Conservation (phyloP, 2,113 vertebrate genomes). For the Rynchops niger region DNA sequence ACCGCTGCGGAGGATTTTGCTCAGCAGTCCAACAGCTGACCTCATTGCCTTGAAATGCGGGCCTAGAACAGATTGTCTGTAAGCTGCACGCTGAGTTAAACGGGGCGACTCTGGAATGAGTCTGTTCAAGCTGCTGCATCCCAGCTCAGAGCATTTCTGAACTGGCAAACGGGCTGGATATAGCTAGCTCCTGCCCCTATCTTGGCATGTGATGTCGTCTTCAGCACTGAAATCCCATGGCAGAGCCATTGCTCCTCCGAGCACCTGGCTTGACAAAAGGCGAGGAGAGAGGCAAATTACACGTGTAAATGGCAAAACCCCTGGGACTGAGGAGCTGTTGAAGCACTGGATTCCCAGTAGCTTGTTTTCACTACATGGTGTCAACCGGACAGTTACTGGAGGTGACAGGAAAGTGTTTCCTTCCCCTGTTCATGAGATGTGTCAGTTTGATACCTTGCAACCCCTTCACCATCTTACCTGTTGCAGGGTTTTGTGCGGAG, state of each 20-base stretch:
- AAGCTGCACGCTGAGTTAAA: background rate
- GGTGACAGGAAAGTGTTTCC: background rate
- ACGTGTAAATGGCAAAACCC: background rate
- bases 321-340: background rate
- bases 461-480: background rate
- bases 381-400: background rate
- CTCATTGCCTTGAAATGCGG: slow-evolving; percentile 35
- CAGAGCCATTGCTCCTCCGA: background rate
- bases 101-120: background rate
- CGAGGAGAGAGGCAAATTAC: background rate
- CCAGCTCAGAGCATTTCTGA: background rate
- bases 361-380: background rate
- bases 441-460: background rate
- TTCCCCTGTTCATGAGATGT: background rate
- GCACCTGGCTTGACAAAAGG: background rate
- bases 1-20: background rate
- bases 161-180: background rate
- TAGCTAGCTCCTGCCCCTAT: background rate
- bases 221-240: background rate
- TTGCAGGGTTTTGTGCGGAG: accelerated
- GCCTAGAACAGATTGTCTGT: slow-evolving; percentile 6
- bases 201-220: background rate
- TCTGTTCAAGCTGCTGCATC: background rate
- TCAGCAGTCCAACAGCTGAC: slow-evolving; percentile 12
- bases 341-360: background rate